These are phyloP conservation scores for Drosophila parabipectinata DNA, from an alignment of 1,140 invertebrate species.

Conservation along the genomic window DNA sequence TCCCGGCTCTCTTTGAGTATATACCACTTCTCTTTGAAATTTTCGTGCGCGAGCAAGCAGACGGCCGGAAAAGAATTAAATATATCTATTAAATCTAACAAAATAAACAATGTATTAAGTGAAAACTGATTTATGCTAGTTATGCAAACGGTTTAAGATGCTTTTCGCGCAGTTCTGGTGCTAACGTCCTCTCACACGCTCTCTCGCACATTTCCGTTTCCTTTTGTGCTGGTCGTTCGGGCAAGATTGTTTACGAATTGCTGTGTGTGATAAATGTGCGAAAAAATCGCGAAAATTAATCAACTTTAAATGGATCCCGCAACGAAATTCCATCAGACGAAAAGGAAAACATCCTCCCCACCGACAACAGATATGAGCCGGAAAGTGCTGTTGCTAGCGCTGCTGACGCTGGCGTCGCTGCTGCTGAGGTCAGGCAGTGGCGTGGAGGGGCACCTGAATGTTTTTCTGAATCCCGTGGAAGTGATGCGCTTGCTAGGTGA, in stretches of 20 bases:
- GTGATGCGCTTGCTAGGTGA: constrained; percentile 84
- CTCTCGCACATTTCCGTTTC: constrained; percentile 32
- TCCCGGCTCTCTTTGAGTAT: neutral
- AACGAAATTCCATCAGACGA: constrained; percentile 8
- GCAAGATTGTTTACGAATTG: constrained; percentile 72
- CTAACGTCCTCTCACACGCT: constrained; percentile 1
- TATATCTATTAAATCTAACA: neutral
- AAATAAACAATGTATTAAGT: constrained; percentile 4
- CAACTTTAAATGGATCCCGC: constrained; percentile 43
- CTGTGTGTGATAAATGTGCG: constrained; percentile 64
- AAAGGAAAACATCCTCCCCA: neutral
- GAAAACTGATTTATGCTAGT: neutral
- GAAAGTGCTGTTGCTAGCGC: constrained; percentile 40
- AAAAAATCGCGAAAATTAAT: constrained; percentile 46
- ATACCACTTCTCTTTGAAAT: no score
- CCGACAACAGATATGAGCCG: constrained; percentile 24
- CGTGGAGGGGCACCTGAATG: constrained; percentile 80
- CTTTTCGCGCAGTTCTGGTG: constrained; percentile 14
- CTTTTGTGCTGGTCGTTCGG: constrained; percentile 45
- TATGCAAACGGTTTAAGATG: constrained; percentile 23
- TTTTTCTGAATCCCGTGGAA: constrained; percentile 84
- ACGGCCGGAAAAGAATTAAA: constrained; percentile 13
- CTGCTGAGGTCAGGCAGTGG: constrained; percentile 46
- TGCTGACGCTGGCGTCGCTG: constrained; percentile 54
- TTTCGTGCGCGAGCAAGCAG: neutral